Evolutionary conservation across 1,140 invertebrate genomes (phyloP), one percentile per base, ranked within the genome.

Genomic region (Drosophila obscura): DNA sequence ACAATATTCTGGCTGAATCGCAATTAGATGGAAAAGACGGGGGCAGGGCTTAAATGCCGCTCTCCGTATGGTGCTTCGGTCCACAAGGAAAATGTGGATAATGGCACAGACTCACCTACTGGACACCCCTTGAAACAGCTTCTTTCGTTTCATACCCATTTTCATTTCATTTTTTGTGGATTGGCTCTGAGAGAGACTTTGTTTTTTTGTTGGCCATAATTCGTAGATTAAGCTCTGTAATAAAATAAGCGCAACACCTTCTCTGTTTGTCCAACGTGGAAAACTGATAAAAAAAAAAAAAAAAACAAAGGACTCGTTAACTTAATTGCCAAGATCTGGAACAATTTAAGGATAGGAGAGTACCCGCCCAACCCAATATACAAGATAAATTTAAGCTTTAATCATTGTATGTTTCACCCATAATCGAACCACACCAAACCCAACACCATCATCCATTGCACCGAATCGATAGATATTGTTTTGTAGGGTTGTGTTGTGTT

Each of bases 1-100:
- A 94, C 96, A 61, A 94, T 97, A 66, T 93, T 96, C 68, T 97
- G 96, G 96, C 92, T 97, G 63, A 96, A 95, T 92, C 94, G 95
- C 92, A 93, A 93, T 82, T 94, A 93, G 92, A 53, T n/a, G 13
- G n/a, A 45, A n/a, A 11, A n/a, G 19, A 19, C 11, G n/a, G 1
- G 9, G 5, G 31, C 28, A 28, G 19, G 55, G 31, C 52, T 50
- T 39, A 15, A 31, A 57, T 48, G 26, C 13, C 46, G 28, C 51
- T 49, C 46, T 53, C 35, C 58, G 52, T 50, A 63, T 50, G 64
- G 64, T 65, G 72, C 74, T 74, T 56, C 35, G 11, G 4, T 13
- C 35, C 35, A 39, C 35, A 39, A 13, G 35, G 11, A 39, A 39
- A 39, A 13, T 13, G 35, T 39, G 35, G 35, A 39, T 13, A 39